A percentile compares a stretch with the other conserved stretches of the same genome.
Conservation (phyloP, 2,113 vertebrate species). For the Chascanopsetta lugubris region DNA sequence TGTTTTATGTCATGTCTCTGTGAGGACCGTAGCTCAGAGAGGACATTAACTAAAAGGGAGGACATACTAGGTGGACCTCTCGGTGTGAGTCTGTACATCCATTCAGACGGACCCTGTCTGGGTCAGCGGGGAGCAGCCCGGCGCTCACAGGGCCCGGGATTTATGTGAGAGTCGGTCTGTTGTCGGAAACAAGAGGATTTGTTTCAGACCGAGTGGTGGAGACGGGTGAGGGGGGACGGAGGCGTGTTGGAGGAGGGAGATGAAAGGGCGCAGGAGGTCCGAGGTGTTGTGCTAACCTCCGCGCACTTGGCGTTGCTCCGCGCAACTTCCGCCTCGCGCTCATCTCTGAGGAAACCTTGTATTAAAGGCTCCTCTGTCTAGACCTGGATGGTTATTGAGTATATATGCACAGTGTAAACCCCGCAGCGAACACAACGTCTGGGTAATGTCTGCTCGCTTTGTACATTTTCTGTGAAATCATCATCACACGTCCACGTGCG, state of each 20-base stretch:
- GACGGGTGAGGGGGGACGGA: slow-evolving; percentile 37
- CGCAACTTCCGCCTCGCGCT: slow-evolving; percentile 49
- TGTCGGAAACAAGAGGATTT: slow-evolving; percentile 63
- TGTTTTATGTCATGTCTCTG: too few relatives aligned
- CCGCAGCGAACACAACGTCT: neutral
- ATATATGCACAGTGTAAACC: neutral
- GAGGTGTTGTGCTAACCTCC: slow-evolving; percentile 69
- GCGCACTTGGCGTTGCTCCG: slow-evolving; percentile 34
- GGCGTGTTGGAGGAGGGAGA: slow-evolving; percentile 62
- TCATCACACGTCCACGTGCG: neutral
- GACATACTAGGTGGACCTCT: neutral
- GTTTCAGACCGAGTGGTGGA: slow-evolving; percentile 54
- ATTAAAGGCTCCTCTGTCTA: slow-evolving; percentile 25
- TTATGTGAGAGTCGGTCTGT: slow-evolving; percentile 52
- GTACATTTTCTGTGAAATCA: neutral
- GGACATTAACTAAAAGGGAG: too few relatives aligned
- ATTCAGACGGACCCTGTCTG: slow-evolving; percentile 32
- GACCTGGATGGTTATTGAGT: neutral
- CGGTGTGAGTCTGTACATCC: slow-evolving; percentile 20
- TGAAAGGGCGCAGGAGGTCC: slow-evolving; percentile 69
- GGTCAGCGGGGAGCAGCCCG: slow-evolving; percentile 36
- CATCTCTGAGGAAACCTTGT: slow-evolving; percentile 20
- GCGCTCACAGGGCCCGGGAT: slow-evolving; percentile 54
- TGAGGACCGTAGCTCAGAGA: too few relatives aligned
- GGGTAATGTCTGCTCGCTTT: neutral